A percentile compares a stretch with the other conserved stretches of the same genome.
Evolutionary conservation across 2,888 invertebrate genomes (phyloP).

Genomic region (Eilema sororculum): DNA sequence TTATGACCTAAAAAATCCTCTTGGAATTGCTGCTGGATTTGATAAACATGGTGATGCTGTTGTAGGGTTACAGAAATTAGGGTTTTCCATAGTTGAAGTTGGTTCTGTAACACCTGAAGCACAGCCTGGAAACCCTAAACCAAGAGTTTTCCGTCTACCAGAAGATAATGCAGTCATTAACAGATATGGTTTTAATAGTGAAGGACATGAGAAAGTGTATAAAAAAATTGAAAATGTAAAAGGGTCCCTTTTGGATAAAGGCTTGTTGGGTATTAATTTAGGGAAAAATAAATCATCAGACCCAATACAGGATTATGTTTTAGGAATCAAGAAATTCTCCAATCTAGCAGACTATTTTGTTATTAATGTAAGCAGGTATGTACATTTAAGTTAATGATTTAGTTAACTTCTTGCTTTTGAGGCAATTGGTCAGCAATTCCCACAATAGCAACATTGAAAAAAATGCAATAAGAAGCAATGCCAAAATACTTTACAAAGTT

Average conservation of each 20-base stretch:
- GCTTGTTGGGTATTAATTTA: slow-evolving; percentile 96
- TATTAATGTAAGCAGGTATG: slow-evolving; percentile 95
- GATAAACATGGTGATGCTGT: slow-evolving; percentile 98
- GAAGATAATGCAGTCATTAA: slow-evolving; percentile 97
- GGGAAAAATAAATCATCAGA: slow-evolving; percentile 97
- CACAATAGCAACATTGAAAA: neutral
- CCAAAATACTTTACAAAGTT: too few species aligned
- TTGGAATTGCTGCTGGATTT: slow-evolving; percentile 99
- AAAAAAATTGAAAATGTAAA: slow-evolving; percentile 88
- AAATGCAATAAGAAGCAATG: neutral
- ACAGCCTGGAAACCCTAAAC: slow-evolving; percentile 97
- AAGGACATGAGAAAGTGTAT: slow-evolving; percentile 93
- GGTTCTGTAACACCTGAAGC: slow-evolving; percentile 98
- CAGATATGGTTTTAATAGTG: slow-evolving; percentile 96
- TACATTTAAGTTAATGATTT: neutral
- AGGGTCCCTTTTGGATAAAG: slow-evolving; percentile 83
- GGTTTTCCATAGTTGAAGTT: slow-evolving; percentile 98
- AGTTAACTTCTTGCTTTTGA: neutral
- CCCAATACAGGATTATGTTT: slow-evolving; percentile 93
- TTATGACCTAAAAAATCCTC: slow-evolving; percentile 92
- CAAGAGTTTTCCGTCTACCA: slow-evolving; percentile 95
- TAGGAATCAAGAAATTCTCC: slow-evolving; percentile 94
- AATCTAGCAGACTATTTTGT: slow-evolving; percentile 97
- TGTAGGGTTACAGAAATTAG: slow-evolving; percentile 92
- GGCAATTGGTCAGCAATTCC: neutral